phyloP scores from a whole-genome alignment of 2,888 invertebrate species.

The Chrysotoxum bicinctum region DNA sequence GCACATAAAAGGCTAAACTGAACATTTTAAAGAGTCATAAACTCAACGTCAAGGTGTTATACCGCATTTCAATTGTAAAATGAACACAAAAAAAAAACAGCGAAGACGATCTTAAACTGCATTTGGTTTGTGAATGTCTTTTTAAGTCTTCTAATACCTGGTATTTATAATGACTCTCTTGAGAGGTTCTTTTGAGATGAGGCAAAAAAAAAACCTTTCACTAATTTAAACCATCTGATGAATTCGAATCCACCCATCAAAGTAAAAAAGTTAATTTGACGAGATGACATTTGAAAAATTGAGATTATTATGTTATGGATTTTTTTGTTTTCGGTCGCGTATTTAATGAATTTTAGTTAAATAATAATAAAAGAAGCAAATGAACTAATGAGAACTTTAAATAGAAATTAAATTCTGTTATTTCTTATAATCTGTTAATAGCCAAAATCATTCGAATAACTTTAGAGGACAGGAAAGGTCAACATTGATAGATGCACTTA shows the following conservation, averaged over 20 bases:
- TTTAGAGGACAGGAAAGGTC: too few species aligned
- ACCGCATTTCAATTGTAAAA: background rate
- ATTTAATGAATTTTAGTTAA: too few species aligned
- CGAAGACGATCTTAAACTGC: constrained; percentile 1
- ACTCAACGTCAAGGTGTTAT: constrained; percentile 12
- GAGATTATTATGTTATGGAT: constrained; percentile 25
- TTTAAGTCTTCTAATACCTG: background rate
- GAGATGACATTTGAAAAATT: constrained; percentile 54
- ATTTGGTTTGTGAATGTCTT: constrained; percentile 19
- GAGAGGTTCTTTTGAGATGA: constrained; percentile 3
- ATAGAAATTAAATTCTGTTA: too few species aligned
- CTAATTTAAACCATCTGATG: constrained; percentile 39
- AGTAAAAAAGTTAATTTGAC: background rate
- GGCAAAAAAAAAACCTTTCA: constrained; percentile 44
- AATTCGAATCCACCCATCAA: constrained; percentile 41
- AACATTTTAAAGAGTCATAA: constrained; percentile 4
- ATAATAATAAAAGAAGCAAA: too few species aligned
- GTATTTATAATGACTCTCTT: background rate
- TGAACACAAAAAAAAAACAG: background rate
- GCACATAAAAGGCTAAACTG: constrained; percentile 29
- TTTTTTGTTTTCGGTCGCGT: background rate
- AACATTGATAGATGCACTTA: too few species aligned
- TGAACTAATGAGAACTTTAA: too few species aligned
- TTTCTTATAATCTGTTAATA: too few species aligned
- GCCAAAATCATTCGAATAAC: too few species aligned